phyloP scores from a whole-genome alignment of 1,140 invertebrate species.

The Ctenoplectra terminalis region DNA sequence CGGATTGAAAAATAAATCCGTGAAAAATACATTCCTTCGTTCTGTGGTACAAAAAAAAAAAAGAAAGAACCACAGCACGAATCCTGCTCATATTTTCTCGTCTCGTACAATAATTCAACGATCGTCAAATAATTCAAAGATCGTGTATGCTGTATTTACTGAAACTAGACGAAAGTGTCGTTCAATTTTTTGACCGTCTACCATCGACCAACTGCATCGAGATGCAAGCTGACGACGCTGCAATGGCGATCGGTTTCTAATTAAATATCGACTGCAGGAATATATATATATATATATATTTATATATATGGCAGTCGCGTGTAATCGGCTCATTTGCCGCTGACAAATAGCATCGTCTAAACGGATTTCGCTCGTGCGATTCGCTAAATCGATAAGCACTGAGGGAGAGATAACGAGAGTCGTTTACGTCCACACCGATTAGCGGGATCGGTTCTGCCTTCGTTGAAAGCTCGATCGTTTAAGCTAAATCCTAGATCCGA shows the following conservation, averaged over 20 bases:
- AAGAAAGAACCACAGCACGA: too few species aligned
- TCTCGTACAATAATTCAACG: background rate
- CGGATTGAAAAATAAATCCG: slow-evolving; percentile 7
- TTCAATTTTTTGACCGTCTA: background rate
- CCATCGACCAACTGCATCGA: too few species aligned
- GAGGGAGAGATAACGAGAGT: slow-evolving; percentile 67
- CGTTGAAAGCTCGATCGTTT: slow-evolving; percentile 53
- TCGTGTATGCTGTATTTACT: background rate
- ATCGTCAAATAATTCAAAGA: background rate
- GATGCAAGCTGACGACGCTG: slow-evolving; percentile 19
- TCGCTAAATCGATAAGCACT: slow-evolving; percentile 68
- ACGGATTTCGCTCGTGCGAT: slow-evolving; percentile 67
- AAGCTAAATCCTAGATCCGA: slow-evolving; percentile 45
- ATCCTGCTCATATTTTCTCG: background rate
- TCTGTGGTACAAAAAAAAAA: background rate
- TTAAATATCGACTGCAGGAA: slow-evolving; percentile 57
- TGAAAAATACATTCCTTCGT: background rate
- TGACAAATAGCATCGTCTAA: slow-evolving; percentile 70
- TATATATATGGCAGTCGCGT: slow-evolving; percentile 30
- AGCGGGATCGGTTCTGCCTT: slow-evolving; percentile 53
- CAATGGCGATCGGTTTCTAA: slow-evolving; percentile 56
- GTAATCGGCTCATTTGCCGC: slow-evolving; percentile 67
- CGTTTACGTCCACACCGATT: slow-evolving; percentile 68
- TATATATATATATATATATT: slow-evolving; percentile 9
- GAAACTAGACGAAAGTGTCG: background rate